Base-by-base conservation (phyloP, 2,113 vertebrate genomes). In the Phasianus colchicus region DNA sequence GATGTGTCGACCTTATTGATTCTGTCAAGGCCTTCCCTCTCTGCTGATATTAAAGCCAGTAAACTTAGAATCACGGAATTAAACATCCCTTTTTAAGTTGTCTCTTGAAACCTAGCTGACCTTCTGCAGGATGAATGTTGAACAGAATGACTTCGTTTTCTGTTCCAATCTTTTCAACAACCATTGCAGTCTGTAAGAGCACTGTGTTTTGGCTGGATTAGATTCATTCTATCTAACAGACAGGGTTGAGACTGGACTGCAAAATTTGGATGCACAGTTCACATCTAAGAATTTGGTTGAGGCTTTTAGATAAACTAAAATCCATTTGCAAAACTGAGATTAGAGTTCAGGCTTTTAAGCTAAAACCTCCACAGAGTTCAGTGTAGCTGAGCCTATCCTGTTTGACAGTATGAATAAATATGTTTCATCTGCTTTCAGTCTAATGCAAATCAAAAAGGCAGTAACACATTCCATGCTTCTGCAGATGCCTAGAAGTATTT, bases 31-130 rank as follows among this genome's bases (percentile, higher is more conserved):
- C 66, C 58, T 89, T 81, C 36, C 43, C 40, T 69, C 72, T 74
- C 87, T 78, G 58, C 70, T 91, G 48, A 77, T 89, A 72, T 93
- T 88, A 91, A 94, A 96, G 83, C 54, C 65, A 83, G 40, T 86
- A 80, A 91, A 73, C 29, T 87, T 90, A 82, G 2, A 75, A 19
- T 60, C 22, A 9, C 36, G 82, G 58, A 81, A 79, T 83, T 72
- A 84, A 88, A 82, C 16, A 42, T 50, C 57, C 40, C 65, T 86
- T 94, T 94, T 40, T 32, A 90, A 81, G 40, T 17, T 92, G 38
- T 72, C 65, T 75, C 76, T 32, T 55, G n/a, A 93, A 94, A 84
- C 61, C 21, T 25, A 92, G 73, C 73, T 90, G 79, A 72, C 52
- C 43, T 88, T 86, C 67, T 88, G 65, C 48, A 82, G 54, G 74